Conservation (phyloP, 2,113 vertebrate genomes). For the Cinclus cinclus region DNA sequence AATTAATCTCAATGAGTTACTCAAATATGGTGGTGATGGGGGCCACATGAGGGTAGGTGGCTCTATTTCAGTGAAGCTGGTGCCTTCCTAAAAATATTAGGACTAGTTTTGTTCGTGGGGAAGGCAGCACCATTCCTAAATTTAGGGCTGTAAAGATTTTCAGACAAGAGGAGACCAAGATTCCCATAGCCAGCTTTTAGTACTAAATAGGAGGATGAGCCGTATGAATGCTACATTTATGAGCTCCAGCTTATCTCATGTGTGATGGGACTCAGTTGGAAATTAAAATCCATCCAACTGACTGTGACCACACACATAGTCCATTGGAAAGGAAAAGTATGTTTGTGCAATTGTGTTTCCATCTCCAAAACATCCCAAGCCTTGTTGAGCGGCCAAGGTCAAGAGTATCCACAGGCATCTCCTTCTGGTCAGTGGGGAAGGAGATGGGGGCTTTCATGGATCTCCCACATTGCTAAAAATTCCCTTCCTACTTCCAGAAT, state of each 20-base stretch:
- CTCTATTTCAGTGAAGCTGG: not conserved
- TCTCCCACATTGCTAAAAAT: not conserved
- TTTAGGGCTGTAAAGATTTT: not conserved
- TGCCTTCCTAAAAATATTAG: not conserved
- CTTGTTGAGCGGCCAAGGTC: conserved; percentile 19
- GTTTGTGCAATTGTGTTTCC: conserved; percentile 47
- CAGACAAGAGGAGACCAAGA: not conserved
- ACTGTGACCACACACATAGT: conserved; percentile 54
- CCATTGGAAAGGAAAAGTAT: conserved; percentile 46
- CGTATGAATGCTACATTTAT: not conserved
- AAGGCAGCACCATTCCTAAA: not conserved
- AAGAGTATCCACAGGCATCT: not conserved
- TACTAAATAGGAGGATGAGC: not conserved
- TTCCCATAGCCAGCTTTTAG: not conserved
- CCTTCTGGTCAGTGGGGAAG: not conserved
- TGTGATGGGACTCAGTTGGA: conserved; percentile 31
- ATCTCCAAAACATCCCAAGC: conserved; percentile 39
- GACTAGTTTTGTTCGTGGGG: not conserved
- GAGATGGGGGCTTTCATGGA: not conserved
- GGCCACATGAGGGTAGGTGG: not conserved
- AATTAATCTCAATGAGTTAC: not conserved
- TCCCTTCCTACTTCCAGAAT: not conserved
- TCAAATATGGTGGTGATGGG: not conserved
- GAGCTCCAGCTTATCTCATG: conserved; percentile 32
- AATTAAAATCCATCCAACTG: conserved; percentile 48